These are phyloP conservation scores for Blomia tropicalis DNA, from an alignment of 2,888 invertebrate genomes.

Conservation along the genomic window DNA sequence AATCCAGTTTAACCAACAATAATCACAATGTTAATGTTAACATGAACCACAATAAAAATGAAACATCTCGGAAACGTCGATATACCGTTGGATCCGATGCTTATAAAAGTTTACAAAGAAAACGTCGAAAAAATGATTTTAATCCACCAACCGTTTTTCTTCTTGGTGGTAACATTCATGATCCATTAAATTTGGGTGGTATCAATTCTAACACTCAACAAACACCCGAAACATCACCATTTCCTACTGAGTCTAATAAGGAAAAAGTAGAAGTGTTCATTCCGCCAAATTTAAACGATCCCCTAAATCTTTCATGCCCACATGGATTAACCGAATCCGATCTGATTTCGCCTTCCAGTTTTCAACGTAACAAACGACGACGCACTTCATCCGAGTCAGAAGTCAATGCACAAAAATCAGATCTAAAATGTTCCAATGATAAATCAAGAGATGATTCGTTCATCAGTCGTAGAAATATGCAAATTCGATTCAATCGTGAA, in stretches of 20 bases:
- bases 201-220: slow-evolving; percentile 43
- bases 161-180: slow-evolving; percentile 82
- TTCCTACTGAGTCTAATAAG: slow-evolving; percentile 55
- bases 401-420: neutral
- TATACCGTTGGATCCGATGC: neutral
- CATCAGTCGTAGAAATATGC: neutral
- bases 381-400: slow-evolving; percentile 8
- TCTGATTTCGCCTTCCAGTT: slow-evolving; percentile 29
- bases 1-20: too few relatives aligned
- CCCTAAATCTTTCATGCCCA: slow-evolving; percentile 52
- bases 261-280: slow-evolving; percentile 63
- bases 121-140: slow-evolving; percentile 48
- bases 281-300: slow-evolving; percentile 80
- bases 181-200: slow-evolving; percentile 82
- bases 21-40: too few relatives aligned
- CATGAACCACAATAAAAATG: neutral
- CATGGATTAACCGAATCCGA: slow-evolving; percentile 31
- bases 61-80: neutral
- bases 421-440: neutral
- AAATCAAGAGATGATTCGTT: neutral
- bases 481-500: neutral
- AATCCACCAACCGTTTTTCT: slow-evolving; percentile 83
- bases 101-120: slow-evolving; percentile 37
- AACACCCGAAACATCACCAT: slow-evolving; percentile 78
- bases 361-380: neutral